Evolutionary conservation across 2,113 vertebrate genomes (phyloP), one percentile per base, ranked within the genome.

Genomic region (Maccullochella peelii): DNA sequence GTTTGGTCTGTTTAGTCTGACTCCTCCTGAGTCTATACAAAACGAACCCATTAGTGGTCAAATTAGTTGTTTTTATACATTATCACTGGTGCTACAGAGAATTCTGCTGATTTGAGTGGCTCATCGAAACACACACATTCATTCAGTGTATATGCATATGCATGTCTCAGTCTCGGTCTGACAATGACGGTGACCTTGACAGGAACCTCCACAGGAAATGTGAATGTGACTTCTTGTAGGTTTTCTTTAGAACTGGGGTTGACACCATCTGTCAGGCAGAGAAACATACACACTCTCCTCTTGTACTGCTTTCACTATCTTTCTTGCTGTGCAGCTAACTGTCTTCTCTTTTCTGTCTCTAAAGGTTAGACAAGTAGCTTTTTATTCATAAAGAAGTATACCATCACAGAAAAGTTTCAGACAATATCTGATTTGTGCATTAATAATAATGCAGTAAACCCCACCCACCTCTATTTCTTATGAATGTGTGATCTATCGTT

Each of bases 161-260:
- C 25, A 50, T 23, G 44, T 47, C 44, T 47, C 15, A 44, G 15
- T 36, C n/a, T 79, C 6, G 5, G 42, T 50, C 6, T 82, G 14
- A 68, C 18, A 76, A 7, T 40, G 62, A 81, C 44, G 9, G 49
- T 70, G 79, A 75, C 81, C 74, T 79, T 77, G 25, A 66, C 86
- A 93, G 89, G 93, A 91, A 86, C 87, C 82, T 82, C 66, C 8
- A 89, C 90, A 87, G 93, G 93, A 94, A 93, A 84, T 74, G 73
- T 70, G 55, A 72, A 58, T 82, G 80, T 47, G 40, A 77, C 72
- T 83, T 83, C 38, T 77, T 68, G 70, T 62, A 74, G 58, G 44
- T 82, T 85, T 87, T 87, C 82, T 88, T 66, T 16, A 88, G 88
- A 89, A 70, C 55, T 67, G 18, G 62, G 38, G 42, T 57, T 87